A percentile compares a stretch with the other conserved stretches of the same genome.
Evolutionary conservation across 2,113 vertebrate species (phyloP).

Genomic region (Gymnocephalus cernua): DNA sequence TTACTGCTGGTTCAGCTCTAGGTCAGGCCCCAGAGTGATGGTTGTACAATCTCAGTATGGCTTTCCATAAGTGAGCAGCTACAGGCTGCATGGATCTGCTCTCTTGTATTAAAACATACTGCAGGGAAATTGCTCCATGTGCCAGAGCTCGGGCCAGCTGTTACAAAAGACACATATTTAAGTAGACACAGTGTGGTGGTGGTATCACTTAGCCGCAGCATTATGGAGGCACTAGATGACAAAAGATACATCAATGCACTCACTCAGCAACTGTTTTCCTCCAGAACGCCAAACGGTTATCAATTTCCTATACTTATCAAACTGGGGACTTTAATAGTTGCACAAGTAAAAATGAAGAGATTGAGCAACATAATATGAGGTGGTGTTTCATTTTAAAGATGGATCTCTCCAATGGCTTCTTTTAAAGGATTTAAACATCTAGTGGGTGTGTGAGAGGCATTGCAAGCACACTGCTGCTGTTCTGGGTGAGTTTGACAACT

Average conservation of each 20-base stretch:
- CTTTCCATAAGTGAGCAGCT: constrained; percentile 7
- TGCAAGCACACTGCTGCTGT: not conserved
- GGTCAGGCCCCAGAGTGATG: constrained; percentile 36
- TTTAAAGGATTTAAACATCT: not conserved
- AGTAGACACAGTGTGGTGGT: constrained; percentile 22
- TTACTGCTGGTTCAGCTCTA: constrained; percentile 35
- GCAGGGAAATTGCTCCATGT: constrained; percentile 18
- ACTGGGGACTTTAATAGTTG: not conserved
- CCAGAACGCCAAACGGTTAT: constrained; percentile 19
- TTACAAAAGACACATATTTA: constrained; percentile 49
- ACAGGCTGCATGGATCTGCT: not conserved
- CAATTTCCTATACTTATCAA: constrained; percentile 15
- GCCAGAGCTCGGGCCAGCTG: constrained; percentile 16
- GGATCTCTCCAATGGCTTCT: not conserved
- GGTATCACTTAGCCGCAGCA: constrained; percentile 15
- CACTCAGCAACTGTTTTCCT: constrained; percentile 16
- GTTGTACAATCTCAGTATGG: not conserved
- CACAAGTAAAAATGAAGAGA: not conserved
- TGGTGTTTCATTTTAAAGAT: not conserved
- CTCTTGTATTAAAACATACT: constrained; percentile 31
- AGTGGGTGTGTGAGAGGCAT: not conserved
- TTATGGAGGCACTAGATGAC: not conserved
- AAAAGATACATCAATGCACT: constrained; percentile 2
- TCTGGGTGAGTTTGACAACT: not conserved
- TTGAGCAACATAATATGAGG: not conserved